phyloP scores from a whole-genome alignment of 1,140 invertebrate genomes.

The Apocrypta bakeri region DNA sequence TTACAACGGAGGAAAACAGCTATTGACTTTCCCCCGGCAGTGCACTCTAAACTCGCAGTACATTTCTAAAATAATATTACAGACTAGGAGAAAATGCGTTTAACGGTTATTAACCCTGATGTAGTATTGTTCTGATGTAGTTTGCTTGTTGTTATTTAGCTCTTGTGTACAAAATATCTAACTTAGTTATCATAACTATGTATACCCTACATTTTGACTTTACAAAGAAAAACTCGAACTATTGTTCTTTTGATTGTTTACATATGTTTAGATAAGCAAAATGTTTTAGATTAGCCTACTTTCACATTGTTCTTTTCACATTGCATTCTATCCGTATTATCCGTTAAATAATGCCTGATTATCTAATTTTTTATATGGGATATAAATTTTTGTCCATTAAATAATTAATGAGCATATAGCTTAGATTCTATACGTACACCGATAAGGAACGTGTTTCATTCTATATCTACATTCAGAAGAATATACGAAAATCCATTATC shows the following conservation, averaged over 20 bases:
- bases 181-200: background rate
- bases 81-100: constrained; percentile 32
- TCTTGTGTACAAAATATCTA: background rate
- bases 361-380: no score
- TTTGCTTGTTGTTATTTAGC: background rate
- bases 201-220: constrained; percentile 13
- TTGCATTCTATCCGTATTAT: no score
- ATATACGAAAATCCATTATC: background rate
- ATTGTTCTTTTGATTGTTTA: constrained; percentile 9
- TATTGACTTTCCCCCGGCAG: background rate
- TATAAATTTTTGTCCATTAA: no score
- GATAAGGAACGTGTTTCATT: background rate
- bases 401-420: background rate
- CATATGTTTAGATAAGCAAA: background rate
- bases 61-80: constrained; percentile 29
- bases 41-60: background rate
- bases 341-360: background rate
- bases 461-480: background rate
- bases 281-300: background rate
- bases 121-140: background rate
- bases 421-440: background rate
- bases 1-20: background rate
- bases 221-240: constrained; percentile 6
- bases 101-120: constrained; percentile 21
- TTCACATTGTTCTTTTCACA: background rate